Evolutionary conservation across 2,888 invertebrate species (phyloP).

Genomic region (Notodonta dromedarius): DNA sequence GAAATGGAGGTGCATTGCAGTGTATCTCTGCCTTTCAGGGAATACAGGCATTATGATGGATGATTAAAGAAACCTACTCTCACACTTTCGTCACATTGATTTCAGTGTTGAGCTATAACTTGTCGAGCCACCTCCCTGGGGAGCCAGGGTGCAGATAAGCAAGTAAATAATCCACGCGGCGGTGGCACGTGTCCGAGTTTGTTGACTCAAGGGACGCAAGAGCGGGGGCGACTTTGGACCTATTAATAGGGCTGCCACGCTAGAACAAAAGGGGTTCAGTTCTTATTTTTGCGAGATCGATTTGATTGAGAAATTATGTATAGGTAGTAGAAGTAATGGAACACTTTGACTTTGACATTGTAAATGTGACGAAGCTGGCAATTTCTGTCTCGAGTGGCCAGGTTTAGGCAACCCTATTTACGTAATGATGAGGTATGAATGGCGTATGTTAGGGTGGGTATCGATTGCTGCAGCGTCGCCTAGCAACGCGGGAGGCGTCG

Average conservation of each 20-base stretch:
- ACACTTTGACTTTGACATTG: too few species aligned
- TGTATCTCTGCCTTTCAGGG: too few species aligned
- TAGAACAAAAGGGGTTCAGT: too few species aligned
- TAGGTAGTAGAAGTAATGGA: too few species aligned
- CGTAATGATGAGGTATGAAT: conserved; percentile 45
- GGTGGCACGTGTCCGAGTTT: conserved; percentile 6
- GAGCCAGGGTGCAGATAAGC: conserved; percentile 1
- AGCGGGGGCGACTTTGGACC: conserved; percentile 11
- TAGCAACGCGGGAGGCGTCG: conserved; percentile 62
- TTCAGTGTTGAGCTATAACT: neutral
- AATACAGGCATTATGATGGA: too few species aligned
- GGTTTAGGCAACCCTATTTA: conserved; percentile 13
- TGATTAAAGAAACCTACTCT: neutral
- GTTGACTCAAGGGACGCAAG: conserved; percentile 10
- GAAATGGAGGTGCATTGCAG: too few species aligned
- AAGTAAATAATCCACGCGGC: conserved; percentile 4
- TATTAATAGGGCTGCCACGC: conserved; percentile 5
- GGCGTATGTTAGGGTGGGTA: conserved; percentile 43
- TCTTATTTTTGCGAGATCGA: too few species aligned
- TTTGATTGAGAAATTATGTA: too few species aligned
- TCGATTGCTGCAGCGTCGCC: conserved; percentile 65
- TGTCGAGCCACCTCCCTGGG: neutral
- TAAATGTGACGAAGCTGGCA: too few species aligned
- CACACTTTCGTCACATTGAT: neutral
- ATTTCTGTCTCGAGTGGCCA: too few species aligned